phyloP scores from a whole-genome alignment of 2,797 vertebrate species.

The Tenualosa ilisha region DNA sequence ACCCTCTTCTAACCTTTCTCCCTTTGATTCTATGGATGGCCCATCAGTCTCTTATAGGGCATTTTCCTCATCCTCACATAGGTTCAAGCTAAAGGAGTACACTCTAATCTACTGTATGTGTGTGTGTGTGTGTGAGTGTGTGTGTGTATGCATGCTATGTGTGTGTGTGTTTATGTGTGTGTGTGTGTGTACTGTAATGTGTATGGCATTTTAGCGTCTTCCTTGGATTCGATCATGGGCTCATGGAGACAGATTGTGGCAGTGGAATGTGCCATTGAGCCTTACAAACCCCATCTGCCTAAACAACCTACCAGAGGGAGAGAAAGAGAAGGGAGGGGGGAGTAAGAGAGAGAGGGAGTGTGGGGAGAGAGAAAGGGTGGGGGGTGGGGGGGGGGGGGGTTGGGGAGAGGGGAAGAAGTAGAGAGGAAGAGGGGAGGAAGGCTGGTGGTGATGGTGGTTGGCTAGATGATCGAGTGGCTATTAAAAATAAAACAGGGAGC shows the following conservation, averaged over 20 bases:
- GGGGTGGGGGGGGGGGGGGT: constrained; percentile 23
- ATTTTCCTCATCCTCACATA: constrained; percentile 65
- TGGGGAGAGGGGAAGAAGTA: constrained; percentile 41
- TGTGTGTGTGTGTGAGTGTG: neutral
- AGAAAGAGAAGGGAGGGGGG: constrained; percentile 37
- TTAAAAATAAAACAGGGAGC: constrained; percentile 79
- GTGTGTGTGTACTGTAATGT: constrained; percentile 43
- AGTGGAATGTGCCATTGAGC: constrained; percentile 75
- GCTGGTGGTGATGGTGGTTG: constrained; percentile 45
- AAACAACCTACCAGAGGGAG: constrained; percentile 57
- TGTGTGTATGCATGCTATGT: constrained; percentile 44
- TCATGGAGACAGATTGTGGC: constrained; percentile 73
- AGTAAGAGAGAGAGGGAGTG: neutral
- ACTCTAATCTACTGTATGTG: constrained; percentile 33
- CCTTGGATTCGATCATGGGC: constrained; percentile 60
- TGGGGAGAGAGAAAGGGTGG: neutral
- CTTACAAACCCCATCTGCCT: constrained; percentile 79
- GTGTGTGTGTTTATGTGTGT: neutral
- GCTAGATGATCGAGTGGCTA: constrained; percentile 78
- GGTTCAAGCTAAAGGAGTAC: constrained; percentile 60
- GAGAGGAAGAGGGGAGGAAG: neutral
- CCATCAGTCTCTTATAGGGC: constrained; percentile 64
- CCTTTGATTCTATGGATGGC: constrained; percentile 63
- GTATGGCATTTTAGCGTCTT: constrained; percentile 55
- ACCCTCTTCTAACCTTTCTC: neutral